These are phyloP conservation scores for Anomalospiza imberbis DNA, from an alignment of 2,797 vertebrate genomes.

Conservation along the genomic window DNA sequence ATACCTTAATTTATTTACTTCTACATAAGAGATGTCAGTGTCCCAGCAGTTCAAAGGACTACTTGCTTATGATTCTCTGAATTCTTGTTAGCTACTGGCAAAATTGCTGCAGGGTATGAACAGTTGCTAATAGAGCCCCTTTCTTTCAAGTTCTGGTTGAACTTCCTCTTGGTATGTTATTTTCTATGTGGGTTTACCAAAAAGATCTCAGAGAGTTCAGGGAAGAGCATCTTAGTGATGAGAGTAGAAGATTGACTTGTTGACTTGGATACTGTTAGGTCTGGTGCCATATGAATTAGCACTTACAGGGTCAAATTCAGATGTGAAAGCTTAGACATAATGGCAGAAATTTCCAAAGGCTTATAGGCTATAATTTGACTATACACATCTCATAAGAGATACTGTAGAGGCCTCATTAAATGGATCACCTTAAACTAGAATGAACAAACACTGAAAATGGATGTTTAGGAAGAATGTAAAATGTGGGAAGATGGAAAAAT, in stretches of 20 bases:
- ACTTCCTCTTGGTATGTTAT: background rate
- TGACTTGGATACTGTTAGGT: background rate
- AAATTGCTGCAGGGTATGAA: background rate
- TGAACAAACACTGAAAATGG: background rate
- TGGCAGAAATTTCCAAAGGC: background rate
- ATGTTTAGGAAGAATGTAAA: background rate
- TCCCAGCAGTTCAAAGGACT: background rate
- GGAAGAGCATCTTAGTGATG: background rate
- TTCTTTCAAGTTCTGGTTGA: background rate
- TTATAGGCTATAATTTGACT: background rate
- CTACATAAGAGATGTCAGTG: background rate
- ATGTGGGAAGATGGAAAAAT: background rate
- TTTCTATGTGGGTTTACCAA: background rate
- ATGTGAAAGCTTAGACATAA: background rate
- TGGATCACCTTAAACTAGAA: background rate
- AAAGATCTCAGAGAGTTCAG: background rate
- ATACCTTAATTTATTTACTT: background rate
- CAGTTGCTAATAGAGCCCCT: fast-evolving
- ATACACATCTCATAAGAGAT: background rate
- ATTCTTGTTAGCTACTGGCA: background rate
- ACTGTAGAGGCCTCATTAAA: background rate
- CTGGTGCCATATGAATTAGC: background rate
- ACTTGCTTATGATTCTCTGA: background rate
- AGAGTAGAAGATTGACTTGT: background rate
- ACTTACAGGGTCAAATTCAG: background rate